Base-by-base conservation (phyloP, 2,113 vertebrate genomes). In the Chlamydotis undulata region DNA sequence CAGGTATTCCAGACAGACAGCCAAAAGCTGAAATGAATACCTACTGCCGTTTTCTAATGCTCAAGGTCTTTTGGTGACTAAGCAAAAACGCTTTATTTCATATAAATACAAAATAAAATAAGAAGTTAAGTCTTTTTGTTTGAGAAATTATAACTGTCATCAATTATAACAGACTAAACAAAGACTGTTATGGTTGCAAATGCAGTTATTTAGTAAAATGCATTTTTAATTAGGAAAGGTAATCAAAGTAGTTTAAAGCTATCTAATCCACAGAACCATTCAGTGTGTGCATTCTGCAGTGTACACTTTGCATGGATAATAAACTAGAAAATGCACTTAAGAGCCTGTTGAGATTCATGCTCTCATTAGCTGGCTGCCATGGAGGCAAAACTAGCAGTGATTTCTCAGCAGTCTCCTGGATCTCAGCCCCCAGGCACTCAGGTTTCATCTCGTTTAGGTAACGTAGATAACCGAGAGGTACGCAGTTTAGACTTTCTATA, bases 161-260 rank as follows among this genome's bases (percentile, higher is more conserved):
- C 29, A 31, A 28, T 73, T 89, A 39, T 55, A 90, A 85, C 52
- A 83, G 29, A 37, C n/a, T 91, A 35, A 87, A 71, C 63, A 77
- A 71, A 67, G 39, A 41, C 60, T 81, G 8, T 91, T 88, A 75
- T 19, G 13, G 41, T 91, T 53, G 65, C 22, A 97, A 94, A 90
- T 39, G n/a, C 61, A 77, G 21, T 93, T 93, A 70, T 73, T 91
- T 61, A 91, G 74, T 83, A 61, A 96, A 91, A 55, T 55, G 67
- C 52, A 89, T 35, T 88, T 96, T 96, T 94, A 96, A 94, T 96
- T 97, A 89, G 78, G 71, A 75, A 92, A 70, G 57, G 22, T 86
- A 95, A 83, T 89, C 74, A 90, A 83, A 89, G 43, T 22, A 65
- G 52, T 90, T 94, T 87, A 93, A 94, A 89, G 73, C 81, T 75